phyloP scores from a whole-genome alignment of 2,113 vertebrate species.

The Scalopus aquaticus region DNA sequence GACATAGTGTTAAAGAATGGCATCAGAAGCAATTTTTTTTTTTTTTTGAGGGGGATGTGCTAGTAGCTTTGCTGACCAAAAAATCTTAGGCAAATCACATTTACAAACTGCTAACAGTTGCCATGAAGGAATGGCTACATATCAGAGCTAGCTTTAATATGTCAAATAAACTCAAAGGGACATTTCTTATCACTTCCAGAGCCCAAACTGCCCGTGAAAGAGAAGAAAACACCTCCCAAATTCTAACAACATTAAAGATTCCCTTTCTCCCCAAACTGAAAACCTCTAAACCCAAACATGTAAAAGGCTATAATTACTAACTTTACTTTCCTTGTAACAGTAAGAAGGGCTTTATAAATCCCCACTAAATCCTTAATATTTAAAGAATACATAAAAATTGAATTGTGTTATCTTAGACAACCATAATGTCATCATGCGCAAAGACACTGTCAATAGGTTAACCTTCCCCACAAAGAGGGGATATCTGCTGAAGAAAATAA shows the following conservation, averaged over 20 bases:
- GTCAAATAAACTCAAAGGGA: background rate
- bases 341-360: slow-evolving; percentile 31
- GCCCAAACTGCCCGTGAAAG: slow-evolving; percentile 32
- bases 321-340: slow-evolving; percentile 2
- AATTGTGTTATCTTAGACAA: slow-evolving; percentile 18
- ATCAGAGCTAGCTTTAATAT: background rate
- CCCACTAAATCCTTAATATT: slow-evolving; percentile 32
- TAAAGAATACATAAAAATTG: slow-evolving; percentile 30
- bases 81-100: background rate
- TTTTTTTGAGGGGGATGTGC: background rate
- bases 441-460: background rate
- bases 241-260: background rate
- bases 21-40: background rate
- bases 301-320: slow-evolving; percentile 25
- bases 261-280: background rate
- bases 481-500: slow-evolving; percentile 59
- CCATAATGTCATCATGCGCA: slow-evolving; percentile 28
- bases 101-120: background rate
- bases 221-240: slow-evolving; percentile 41
- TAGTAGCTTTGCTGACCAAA: slow-evolving; percentile 28
- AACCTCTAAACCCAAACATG: slow-evolving; percentile 17
- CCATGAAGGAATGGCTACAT: background rate
- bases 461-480: slow-evolving; percentile 23
- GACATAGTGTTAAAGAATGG: background rate
- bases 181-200: slow-evolving; percentile 26